Evolutionary conservation across 2,113 vertebrate genomes (phyloP).

Genomic region (Dicentrarchus labrax): DNA sequence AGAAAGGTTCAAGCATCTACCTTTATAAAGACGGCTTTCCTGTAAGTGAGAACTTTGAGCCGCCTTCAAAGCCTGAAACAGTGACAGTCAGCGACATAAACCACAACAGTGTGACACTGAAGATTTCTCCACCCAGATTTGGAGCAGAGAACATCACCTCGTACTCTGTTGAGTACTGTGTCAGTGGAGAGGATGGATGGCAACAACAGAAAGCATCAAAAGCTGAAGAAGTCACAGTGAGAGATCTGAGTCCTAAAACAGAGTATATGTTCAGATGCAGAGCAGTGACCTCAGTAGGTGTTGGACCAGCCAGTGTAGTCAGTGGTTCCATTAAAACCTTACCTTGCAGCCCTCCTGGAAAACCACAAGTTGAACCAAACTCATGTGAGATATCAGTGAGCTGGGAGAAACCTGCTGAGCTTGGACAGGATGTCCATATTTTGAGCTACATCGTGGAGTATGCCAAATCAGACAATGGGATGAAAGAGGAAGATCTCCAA

Average conservation of each 20-base stretch:
- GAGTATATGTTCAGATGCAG: constrained; percentile 57
- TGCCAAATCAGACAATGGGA: background rate
- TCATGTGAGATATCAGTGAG: constrained; percentile 1
- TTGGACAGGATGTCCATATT: constrained; percentile 11
- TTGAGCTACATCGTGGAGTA: constrained; percentile 23
- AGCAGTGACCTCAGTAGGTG: constrained; percentile 58
- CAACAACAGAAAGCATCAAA: background rate
- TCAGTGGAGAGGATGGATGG: constrained; percentile 56
- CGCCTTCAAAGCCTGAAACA: constrained; percentile 56
- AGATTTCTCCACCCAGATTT: constrained; percentile 46
- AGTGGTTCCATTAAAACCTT: constrained; percentile 12
- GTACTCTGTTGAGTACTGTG: constrained; percentile 56
- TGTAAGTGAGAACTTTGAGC: constrained; percentile 52
- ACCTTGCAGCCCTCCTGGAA: constrained; percentile 35
- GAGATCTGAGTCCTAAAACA: constrained; percentile 48
- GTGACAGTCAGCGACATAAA: constrained; percentile 4
- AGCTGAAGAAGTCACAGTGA: constrained; percentile 44
- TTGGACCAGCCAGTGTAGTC: constrained; percentile 46
- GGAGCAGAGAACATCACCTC: constrained; percentile 52
- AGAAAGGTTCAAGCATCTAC: constrained; percentile 38
- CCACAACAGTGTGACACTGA: constrained; percentile 58
- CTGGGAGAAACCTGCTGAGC: constrained; percentile 24
- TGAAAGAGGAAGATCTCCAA: background rate
- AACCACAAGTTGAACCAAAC: constrained; percentile 20
- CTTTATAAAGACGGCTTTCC: background rate